Evolutionary conservation across 2,888 invertebrate genomes (phyloP), one percentile per base, ranked within the genome.

Genomic region (Empis livida): DNA sequence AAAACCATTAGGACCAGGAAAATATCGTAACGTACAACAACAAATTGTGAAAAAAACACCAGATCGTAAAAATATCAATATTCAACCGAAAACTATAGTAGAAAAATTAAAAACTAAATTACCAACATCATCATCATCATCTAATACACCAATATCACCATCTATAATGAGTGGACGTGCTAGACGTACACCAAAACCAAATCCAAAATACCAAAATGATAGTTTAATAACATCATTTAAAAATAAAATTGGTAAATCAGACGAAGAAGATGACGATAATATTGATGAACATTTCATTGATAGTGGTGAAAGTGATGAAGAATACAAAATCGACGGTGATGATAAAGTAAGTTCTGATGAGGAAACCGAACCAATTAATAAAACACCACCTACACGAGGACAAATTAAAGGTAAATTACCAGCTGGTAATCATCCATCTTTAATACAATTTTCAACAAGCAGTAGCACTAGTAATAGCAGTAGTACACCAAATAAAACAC

Each of bases 101-200:
- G 17, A 39, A 11, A 39, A 10, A 13, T 5, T 13, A 4, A 39
- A 11, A 17, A 27, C 2, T 27, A 27, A 27, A 27, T 27, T 27
- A 27, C 2, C 23, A 27, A 8, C 9, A 27, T 8, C 23, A 27
- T 2, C 23, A 9, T 8, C 23, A 6, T 5, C 23, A n/a, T n/a
- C 10, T 13, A n/a, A 11, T 2, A 35, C 13, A 8, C 13, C 13
- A 13, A 8, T n/a, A n/a, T 2, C 35, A 35, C 32, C 32, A 32
- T 13, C 32, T 32, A 4, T 35, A 35, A 35, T 35, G 13, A 62
- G 66, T 1, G 66, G 63, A 20, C 59, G 68, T 13, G 60, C 68
- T 2, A 57, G 65, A 44, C 62, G 69, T 32, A 68, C 68, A 10
- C 68, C 68, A 14, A 69, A 69, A 51, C 69, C 69, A 38, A 69